phyloP scores from a whole-genome alignment of 2,113 vertebrate genomes.

The Pachypanchax playfairii region DNA sequence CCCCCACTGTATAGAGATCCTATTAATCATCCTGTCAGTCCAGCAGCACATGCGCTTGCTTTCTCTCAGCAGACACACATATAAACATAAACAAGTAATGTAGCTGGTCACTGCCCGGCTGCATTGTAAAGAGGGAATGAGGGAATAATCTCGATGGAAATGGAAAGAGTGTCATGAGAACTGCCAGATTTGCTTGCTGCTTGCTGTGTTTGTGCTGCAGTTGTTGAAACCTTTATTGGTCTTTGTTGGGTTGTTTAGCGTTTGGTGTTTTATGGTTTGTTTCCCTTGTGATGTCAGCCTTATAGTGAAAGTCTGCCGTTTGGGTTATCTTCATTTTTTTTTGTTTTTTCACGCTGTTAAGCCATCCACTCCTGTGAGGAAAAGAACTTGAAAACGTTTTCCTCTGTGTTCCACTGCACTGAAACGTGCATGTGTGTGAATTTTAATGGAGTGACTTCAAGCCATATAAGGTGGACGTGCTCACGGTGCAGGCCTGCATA shows the following conservation, averaged over 20 bases:
- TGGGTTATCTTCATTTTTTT: constrained; percentile 37
- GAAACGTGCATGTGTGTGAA: not conserved
- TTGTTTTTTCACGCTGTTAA: constrained; percentile 39
- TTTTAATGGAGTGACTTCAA: constrained; percentile 19
- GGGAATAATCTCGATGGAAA: constrained; percentile 57
- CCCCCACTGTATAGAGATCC: constrained; percentile 41
- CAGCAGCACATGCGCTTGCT: constrained; percentile 46
- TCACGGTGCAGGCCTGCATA: constrained; percentile 6
- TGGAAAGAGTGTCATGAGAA: constrained; percentile 32
- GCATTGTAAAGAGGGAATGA: constrained; percentile 23
- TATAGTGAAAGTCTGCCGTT: constrained; percentile 49
- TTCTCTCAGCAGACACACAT: constrained; percentile 37
- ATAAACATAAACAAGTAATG: constrained; percentile 73
- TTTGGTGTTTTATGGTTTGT: constrained; percentile 69
- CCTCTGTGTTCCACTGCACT: constrained; percentile 6
- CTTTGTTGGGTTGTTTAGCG: constrained; percentile 63
- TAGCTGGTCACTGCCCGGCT: constrained; percentile 40
- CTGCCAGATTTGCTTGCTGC: constrained; percentile 58
- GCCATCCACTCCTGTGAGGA: constrained; percentile 26
- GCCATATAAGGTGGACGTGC: constrained; percentile 31
- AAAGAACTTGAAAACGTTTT: constrained; percentile 44
- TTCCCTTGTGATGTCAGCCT: constrained; percentile 65
- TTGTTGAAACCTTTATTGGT: constrained; percentile 64
- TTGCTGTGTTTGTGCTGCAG: constrained; percentile 50
- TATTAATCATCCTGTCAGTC: constrained; percentile 76